Conservation (phyloP, 2,888 invertebrate genomes). For the Trachelus stipa region DNA sequence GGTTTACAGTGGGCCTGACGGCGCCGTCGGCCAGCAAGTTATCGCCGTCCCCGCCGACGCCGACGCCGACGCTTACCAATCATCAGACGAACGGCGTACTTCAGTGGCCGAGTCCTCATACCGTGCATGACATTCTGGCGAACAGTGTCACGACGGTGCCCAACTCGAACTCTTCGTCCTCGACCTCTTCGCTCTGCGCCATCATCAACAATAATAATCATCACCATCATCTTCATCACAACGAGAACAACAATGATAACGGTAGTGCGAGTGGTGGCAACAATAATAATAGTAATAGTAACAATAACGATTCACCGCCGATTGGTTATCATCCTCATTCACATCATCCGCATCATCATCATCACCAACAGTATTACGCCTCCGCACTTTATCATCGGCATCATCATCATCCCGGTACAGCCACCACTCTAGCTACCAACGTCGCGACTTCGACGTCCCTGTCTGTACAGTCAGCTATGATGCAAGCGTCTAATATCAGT, state of each 20-base stretch:
- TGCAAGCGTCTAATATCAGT: constrained; percentile 50
- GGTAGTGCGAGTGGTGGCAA: constrained; percentile 27
- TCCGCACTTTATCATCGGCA: constrained; percentile 62
- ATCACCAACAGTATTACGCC: constrained; percentile 64
- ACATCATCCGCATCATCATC: constrained; percentile 31
- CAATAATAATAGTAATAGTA: constrained; percentile 24
- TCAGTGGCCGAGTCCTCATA: constrained; percentile 63
- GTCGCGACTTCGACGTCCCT: constrained; percentile 40
- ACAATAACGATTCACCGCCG: constrained; percentile 21
- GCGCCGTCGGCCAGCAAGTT: constrained; percentile 63
- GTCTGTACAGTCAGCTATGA: constrained; percentile 43
- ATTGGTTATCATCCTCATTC: constrained; percentile 35
- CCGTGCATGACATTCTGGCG: constrained; percentile 62
- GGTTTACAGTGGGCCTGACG: constrained; percentile 55
- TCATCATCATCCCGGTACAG: constrained; percentile 49
- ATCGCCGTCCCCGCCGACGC: constrained; percentile 64
- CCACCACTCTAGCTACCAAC: constrained; percentile 27
- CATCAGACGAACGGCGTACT: constrained; percentile 68
- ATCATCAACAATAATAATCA: constrained; percentile 41
- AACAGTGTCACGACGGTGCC: constrained; percentile 45
- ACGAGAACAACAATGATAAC: constrained; percentile 24
- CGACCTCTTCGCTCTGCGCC: constrained; percentile 42
- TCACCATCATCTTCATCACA: constrained; percentile 40
- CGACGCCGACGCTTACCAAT: constrained; percentile 46
- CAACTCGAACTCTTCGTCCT: constrained; percentile 34